Percentiles rank a stretch among this genome's conserved stretches.
These are phyloP conservation scores for Notodonta ziczac DNA, from an alignment of 2,888 invertebrate species.

Conservation along the genomic window DNA sequence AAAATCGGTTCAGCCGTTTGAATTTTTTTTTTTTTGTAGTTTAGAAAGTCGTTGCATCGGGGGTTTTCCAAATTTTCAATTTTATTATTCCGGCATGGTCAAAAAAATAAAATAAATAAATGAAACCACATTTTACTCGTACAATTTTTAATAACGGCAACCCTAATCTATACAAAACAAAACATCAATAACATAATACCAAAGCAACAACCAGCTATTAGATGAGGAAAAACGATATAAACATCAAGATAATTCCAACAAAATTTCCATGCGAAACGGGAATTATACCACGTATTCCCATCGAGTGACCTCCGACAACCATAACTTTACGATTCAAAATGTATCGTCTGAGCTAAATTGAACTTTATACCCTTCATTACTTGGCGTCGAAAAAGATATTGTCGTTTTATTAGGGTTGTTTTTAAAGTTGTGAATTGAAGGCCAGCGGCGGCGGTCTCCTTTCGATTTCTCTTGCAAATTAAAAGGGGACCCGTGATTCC, in stretches of 20 bases:
- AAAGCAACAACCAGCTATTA: too few species aligned
- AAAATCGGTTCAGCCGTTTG: too few species aligned
- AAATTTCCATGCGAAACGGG: slow-evolving; percentile 40
- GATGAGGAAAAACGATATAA: slow-evolving; percentile 18
- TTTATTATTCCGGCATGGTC: too few species aligned
- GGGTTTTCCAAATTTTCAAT: too few species aligned
- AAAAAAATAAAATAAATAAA: too few species aligned
- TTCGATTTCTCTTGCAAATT: slow-evolving; percentile 63
- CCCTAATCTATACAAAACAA: too few species aligned
- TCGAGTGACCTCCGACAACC: slow-evolving; percentile 31
- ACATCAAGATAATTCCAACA: slow-evolving; percentile 24
- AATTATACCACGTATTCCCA: slow-evolving; percentile 38
- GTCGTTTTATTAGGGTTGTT: neutral
- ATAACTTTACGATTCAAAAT: slow-evolving; percentile 2
- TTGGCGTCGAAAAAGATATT: slow-evolving; percentile 6
- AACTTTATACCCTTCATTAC: neutral
- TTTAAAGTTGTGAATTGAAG: slow-evolving; percentile 18
- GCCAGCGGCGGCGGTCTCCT: slow-evolving; percentile 41
- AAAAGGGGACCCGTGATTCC: slow-evolving; percentile 55
- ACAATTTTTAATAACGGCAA: too few species aligned
- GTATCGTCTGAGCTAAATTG: slow-evolving; percentile 7
- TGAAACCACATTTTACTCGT: too few species aligned
- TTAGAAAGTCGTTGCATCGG: too few species aligned
- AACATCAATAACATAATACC: too few species aligned
- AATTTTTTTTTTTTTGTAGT: too few species aligned